Base-by-base conservation (phyloP, 2,797 vertebrate genomes). In the Epinephelus malabaricus region DNA sequence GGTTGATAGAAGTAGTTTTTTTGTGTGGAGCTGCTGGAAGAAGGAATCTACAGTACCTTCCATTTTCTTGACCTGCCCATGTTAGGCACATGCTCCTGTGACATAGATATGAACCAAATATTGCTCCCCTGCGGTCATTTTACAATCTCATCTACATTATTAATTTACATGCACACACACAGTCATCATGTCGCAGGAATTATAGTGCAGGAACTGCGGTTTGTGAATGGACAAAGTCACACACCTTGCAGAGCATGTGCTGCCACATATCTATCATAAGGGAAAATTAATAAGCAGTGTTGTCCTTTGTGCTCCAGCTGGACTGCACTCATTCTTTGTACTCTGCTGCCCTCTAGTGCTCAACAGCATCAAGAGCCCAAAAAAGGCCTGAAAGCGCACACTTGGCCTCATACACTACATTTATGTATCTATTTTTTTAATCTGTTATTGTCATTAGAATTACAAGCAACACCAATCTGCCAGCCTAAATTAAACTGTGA, bases 311-410 rank as follows among this genome's bases (percentile, higher is more conserved):
- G 23, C 12, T 9, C 27, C n/a, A 56, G 21, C 21, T 11, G 13
- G 9, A 14, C 12, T 15, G 13, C 2, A 7, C 9, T 47, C 9
- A 86, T 91, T 80, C 21, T 73, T 61, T 85, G 81, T 85, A 40
- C 69, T 92, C 47, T 94, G 84, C 84, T 88, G 88, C 94, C 93
- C 90, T 89, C 95, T 92, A 82, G 91, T 92, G 95, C 18, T 78
- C 17, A 76, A 38, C 5, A 49, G 27, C 53, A 70, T 19, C 46
- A 71, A 59, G 40, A 45, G 53, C 46, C 4, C n/a, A 18, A 25
- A 56, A 10, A 27, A 50, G 18, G 50, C 38, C 69, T 10, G 10
- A 47, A 46, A 46, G 30, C 21, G n/a, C 46, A 55, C 14, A 19
- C 12, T 21, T 46, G 12, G 40, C 12, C 15, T 23, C 3, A n/a